Evolutionary conservation across 2,888 invertebrate species (phyloP), one percentile per base, ranked within the genome.

Genomic region (Heliconius erato): DNA sequence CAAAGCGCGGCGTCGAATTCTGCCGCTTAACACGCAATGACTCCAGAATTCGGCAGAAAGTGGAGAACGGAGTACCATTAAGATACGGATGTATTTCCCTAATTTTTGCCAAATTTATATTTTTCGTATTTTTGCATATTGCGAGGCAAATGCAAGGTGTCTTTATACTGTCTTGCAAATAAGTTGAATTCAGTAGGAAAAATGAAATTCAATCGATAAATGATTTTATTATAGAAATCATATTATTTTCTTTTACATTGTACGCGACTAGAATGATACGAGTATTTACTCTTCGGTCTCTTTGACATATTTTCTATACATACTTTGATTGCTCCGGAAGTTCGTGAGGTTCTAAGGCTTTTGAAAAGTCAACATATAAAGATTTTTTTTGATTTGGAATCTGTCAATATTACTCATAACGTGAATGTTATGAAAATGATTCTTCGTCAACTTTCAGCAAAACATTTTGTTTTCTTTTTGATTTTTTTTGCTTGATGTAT

Each of bases 301-400:
- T 74, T 54, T 54, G 5, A 54, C 28, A 74, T 35, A 74, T 59
- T 74, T 74, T 74, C 23, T 74, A n/a, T 35, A 32, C 1, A 32
- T 35, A 26, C n/a, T 26, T 23, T 28, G 26, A 74, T 74, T 32
- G 74, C 32, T 74, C 49, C 74, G 32, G 59, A 74, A 59, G 32
- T 74, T 59, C 74, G 74, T 74, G 74, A 74, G 32, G 32, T 74
- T 28, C 49, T 54, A 23, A 28, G 14, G 14, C 74, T 32, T 49
- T 35, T 59, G 59, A 59, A 16, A 74, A 74, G 32, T 28, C 59
- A 59, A 19, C 26, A 74, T 54, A 32, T 11, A 54, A 49, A 74
- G 0, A 59, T 32, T 23, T 74, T 32, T 54, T 54, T 49, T 5
- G 28, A 28, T 28, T 28, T 49, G 7, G 72, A 26, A n/a, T 72